Evolutionary conservation across 2,797 vertebrate genomes (phyloP), one percentile per base, ranked within the genome.

Genomic region (Danio jaintianensis): DNA sequence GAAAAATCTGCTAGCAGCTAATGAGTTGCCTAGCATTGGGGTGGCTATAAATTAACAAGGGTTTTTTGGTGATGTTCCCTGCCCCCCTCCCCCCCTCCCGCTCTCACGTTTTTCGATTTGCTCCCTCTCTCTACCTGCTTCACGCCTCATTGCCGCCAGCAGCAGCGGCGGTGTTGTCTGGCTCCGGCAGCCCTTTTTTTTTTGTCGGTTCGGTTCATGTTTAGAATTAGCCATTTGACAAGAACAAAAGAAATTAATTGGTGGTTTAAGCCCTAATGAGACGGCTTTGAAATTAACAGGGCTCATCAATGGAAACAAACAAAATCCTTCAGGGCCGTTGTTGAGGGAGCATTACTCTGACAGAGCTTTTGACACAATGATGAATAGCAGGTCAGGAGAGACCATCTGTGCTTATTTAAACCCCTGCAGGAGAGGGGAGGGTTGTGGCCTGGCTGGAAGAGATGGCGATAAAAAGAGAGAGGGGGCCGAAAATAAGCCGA

Each of bases 241-340:
- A 94, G 95, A 95, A 97, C 96, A 97, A 97, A 98, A 93, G 94
- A 88, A 96, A 96, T 98, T 97, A 98, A 97, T 97, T 97, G 96
- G 94, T 94, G 95, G 95, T 97, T 97, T 96, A 96, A 94, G 95
- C 94, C 79, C 96, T 97, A 97, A 97, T 97, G 96, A 97, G 96
- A 96, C 93, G 92, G 93, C 96, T 92, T 95, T 87, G 94, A 96
- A 97, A 96, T 96, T 94, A 97, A 95, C 95, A 93, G 94, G 92
- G 91, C 95, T 94, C 94, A 89, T 95, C 96, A 95, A 95, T 95
- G 93, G 96, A 96, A 97, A 97, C 96, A 98, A 97, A 97, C 95
- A 94, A 90, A 93, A 94, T 91, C 94, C 95, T 95, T 93, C 91
- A 93, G 94, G 91, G 91, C 92, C 69, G 93, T 93, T 93, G 95